Base-by-base conservation (phyloP, 1,140 invertebrate genomes). In the Atta texana region DNA sequence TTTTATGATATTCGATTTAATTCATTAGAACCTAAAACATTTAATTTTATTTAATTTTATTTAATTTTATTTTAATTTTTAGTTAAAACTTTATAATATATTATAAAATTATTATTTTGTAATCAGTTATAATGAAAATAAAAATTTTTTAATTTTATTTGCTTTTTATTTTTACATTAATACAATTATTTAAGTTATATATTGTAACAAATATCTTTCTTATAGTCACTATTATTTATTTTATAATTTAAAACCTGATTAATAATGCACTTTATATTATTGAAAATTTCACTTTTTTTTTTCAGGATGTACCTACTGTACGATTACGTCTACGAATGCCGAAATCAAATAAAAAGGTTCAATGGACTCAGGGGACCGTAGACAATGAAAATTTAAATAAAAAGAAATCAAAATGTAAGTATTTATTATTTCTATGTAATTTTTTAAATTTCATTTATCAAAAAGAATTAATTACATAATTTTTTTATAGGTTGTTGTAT, bases 361-460 rank as follows among this genome's bases (percentile, higher is more conserved):
- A 97, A 89, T 99, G 98, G 97, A 97, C 97, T 39, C 96, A 97
- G 78, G 98, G 97, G 88, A 98, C 98, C 1, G 97, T 99, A 21
- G 98, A 99, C 93, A 99, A 99, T 96, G 98, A 99, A 95, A 95
- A 98, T 93, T 96, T 99, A 97, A 98, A 98, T 92, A 98, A 98
- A 94, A 98, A 98, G 94, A 99, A 99, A 95, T 99, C 98, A 74
- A 99, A 99, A 96, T 99, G 98, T 98, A 96, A 55, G 51, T 63
- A 74, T 64, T 31, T 85, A 72, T 59, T 64, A 31, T 75, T 51
- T 85, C 51, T 34, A 86, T 93, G n/a, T 16, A 63, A n/a, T 21
- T 8, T 28, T 78, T 49, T 12, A 63, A 1, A 28, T 49, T 80
- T 61, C 39, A 16, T 86, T 76, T 53, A 1, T 10, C 8, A 28